Evolutionary conservation across 2,113 vertebrate genomes (phyloP), one percentile per base, ranked within the genome.

Genomic region (Choloepus hoffmanni): DNA sequence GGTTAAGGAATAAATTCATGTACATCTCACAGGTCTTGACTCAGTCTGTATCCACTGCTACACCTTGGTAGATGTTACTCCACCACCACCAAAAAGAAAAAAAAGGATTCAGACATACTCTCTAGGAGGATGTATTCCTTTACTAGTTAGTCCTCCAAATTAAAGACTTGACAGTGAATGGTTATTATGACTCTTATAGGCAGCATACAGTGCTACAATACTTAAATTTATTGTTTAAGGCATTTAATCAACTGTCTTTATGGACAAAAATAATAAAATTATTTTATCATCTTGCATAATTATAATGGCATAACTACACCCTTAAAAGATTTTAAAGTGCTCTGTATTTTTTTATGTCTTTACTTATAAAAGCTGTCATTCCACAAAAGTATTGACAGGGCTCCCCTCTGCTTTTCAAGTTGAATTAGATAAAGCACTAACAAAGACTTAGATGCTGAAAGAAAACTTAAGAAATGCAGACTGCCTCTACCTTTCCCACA

Each of bases 1-100:
- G 62, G 23, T 40, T 78, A 90, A 89, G 30, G 76, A 85, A 94
- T 96, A 95, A 78, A 86, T 87, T 90, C 30, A 45, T 45, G 70
- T 36, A 73, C 76, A 63, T 91, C 7, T 89, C n/a, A 24, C 10
- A 58, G 18, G 43, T 24, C n/a, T 40, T 78, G 30, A 23, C 24
- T 79, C 72, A 60, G 13, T 78, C 18, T 78, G n/a, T 85, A 89
- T 48, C 10, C 67, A 92, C 21, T 23, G 24, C 28, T 68, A 92
- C 95, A 62, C 45, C 58, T 74, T 74, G 43, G 21, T 30, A 36
- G 63, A 78, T 68, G 78, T 36, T 45, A 45, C 43, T 45, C 43
- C 43, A 45, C 43, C 7, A 45, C 43, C 43, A 45, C 43, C 43
- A 10, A 24, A 58, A 28, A 85, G 40, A 40, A 68, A 78, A 36